Conservation (phyloP, 2,113 vertebrate species). For the Poeciliopsis prolifica region DNA sequence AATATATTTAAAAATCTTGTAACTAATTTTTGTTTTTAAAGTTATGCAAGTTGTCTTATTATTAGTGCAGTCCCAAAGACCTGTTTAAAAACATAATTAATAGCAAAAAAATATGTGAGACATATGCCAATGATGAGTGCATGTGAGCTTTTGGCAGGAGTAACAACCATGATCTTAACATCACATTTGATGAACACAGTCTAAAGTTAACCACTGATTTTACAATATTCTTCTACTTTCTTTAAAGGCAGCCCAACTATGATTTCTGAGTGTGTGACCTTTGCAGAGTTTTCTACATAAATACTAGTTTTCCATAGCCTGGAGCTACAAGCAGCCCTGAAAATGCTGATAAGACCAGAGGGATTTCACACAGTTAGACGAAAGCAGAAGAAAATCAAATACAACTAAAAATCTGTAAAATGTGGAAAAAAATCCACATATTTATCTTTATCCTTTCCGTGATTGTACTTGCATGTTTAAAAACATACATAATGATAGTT, state of each 20-base stretch:
- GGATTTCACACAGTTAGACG: conserved; percentile 37
- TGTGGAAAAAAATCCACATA: conserved; percentile 18
- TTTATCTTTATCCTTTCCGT: background rate
- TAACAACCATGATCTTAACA: background rate
- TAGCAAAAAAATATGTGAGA: background rate
- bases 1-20: background rate
- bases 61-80: background rate
- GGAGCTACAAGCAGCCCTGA: conserved; percentile 34
- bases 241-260: background rate
- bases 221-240: background rate
- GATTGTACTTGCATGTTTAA: background rate
- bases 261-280: background rate
- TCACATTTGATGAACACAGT: background rate
- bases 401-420: conserved; percentile 18
- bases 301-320: conserved; percentile 27
- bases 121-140: background rate
- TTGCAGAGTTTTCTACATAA: background rate
- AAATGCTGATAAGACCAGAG: conserved; percentile 42
- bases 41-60: background rate
- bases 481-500: conserved; percentile 1
- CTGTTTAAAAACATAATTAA: background rate
- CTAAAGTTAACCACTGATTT: background rate
- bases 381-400: conserved; percentile 11
- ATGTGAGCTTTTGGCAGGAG: no score
- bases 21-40: background rate